A percentile compares a stretch with the other conserved stretches of the same genome.
phyloP scores from a whole-genome alignment of 2,113 vertebrate genomes.

The Asarcornis scutulata region DNA sequence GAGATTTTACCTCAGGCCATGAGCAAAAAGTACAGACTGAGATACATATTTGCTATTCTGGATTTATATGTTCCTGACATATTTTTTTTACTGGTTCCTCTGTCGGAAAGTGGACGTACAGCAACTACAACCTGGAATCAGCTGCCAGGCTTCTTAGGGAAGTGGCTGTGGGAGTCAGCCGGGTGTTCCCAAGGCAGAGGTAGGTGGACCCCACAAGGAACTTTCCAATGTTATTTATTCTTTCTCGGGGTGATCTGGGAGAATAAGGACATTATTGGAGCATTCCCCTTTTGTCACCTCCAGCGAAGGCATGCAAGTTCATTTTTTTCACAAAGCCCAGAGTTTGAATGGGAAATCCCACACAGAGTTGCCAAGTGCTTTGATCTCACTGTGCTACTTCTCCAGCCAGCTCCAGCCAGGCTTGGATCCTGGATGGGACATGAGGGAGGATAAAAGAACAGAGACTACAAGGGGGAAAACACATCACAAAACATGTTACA shows the following conservation, averaged over 20 bases:
- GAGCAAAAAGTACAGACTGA: background rate
- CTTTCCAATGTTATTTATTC: background rate
- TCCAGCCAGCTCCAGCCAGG: background rate
- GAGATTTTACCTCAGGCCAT: background rate
- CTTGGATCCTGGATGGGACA: background rate
- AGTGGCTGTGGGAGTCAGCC: background rate
- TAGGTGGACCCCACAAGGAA: background rate
- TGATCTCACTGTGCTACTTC: background rate
- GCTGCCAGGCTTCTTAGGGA: rapidly evolving
- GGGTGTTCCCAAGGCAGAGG: background rate
- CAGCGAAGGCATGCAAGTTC: no score
- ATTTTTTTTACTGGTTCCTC: background rate
- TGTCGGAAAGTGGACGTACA: background rate
- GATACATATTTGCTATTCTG: background rate
- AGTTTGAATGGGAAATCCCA: background rate
- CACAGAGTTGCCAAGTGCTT: rapidly evolving
- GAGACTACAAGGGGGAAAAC: background rate
- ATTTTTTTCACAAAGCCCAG: background rate
- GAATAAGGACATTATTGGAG: background rate
- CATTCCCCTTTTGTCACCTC: background rate
- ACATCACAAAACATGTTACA: rapidly evolving
- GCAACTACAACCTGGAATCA: background rate
- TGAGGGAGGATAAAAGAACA: background rate
- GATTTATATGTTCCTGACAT: background rate
- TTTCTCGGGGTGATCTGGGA: background rate